Conservation (phyloP, 2,888 invertebrate genomes). For the Pasiphila rectangulata region DNA sequence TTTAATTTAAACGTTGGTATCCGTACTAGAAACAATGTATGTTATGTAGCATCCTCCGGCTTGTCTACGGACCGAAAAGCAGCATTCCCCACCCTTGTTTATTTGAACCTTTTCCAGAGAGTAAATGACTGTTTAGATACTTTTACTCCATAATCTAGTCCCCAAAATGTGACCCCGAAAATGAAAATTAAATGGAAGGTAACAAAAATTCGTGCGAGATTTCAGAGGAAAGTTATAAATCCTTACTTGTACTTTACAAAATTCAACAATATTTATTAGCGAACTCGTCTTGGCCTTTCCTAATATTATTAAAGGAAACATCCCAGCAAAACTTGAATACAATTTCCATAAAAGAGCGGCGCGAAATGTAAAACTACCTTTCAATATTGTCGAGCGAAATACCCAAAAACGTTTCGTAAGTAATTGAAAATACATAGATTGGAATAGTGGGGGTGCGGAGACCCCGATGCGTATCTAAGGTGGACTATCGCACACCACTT, state of each 20-base stretch:
- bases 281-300: too few relatives aligned
- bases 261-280: too few relatives aligned
- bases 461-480: constrained; percentile 67
- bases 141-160: constrained; percentile 12
- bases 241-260: too few relatives aligned
- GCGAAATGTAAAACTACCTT: constrained; percentile 14
- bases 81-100: constrained; percentile 12
- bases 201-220: too few relatives aligned
- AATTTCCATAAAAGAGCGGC: constrained; percentile 8
- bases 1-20: not conserved
- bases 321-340: constrained; percentile 13
- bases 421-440: constrained; percentile 67
- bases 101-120: constrained; percentile 14
- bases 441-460: constrained; percentile 44
- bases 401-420: constrained; percentile 43
- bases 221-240: too few relatives aligned
- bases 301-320: too few relatives aligned
- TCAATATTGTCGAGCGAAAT: constrained; percentile 27
- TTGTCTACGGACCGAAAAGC: constrained; percentile 1
- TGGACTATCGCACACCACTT: constrained; percentile 77
- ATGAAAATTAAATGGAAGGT: not conserved
- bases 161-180: constrained; percentile 2
- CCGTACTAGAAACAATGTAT: not conserved
- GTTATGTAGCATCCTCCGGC: not conserved
- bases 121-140: constrained; percentile 23